Evolutionary conservation across 2,888 invertebrate species (phyloP).

Genomic region (Mythimna albipuncta): DNA sequence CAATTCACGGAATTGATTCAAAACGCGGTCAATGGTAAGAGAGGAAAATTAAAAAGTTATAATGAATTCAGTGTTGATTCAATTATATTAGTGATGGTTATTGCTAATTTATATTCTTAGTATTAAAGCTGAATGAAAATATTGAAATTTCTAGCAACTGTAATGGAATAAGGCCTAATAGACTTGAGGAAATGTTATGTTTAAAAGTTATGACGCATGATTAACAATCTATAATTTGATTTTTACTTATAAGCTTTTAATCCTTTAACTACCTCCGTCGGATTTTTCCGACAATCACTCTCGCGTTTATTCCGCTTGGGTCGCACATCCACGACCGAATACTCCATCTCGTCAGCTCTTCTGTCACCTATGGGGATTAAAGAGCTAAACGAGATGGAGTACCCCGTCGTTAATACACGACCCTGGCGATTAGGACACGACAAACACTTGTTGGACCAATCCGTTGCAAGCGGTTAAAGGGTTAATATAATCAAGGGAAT

Average conservation of each 20-base stretch:
- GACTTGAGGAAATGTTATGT: conserved; percentile 14
- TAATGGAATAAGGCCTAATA: conserved; percentile 13
- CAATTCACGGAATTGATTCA: conserved; percentile 40
- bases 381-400: no score
- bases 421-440: no score
- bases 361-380: no score
- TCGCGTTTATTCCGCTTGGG: no score
- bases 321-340: no score
- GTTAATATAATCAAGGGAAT: no score
- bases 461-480: no score
- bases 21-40: conserved; percentile 41
- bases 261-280: no score
- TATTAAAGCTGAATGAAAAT: conserved; percentile 33
- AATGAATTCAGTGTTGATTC: conserved; percentile 31
- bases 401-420: no score
- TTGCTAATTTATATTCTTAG: conserved; percentile 35
- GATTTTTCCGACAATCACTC: no score
- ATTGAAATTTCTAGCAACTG: conserved; percentile 26
- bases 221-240: not conserved
- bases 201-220: not conserved
- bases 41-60: conserved; percentile 53
- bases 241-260: not conserved
- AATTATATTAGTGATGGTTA: conserved; percentile 23
- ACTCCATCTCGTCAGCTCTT: no score
- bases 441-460: no score